phyloP scores from a whole-genome alignment of 2,113 vertebrate genomes.

The Origma solitaria region DNA sequence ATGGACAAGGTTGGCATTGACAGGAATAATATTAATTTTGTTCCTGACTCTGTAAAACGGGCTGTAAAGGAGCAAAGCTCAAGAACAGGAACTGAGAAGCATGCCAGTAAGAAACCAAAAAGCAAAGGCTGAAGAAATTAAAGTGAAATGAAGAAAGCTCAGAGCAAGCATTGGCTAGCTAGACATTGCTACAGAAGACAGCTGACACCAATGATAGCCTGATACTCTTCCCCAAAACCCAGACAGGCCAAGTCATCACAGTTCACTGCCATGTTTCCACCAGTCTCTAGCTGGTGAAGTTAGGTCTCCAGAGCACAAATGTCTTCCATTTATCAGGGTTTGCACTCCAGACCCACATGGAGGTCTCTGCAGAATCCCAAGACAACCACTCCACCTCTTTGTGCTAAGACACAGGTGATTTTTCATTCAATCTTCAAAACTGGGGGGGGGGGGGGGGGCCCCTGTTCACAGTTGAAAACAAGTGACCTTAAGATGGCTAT shows the following conservation, averaged over 20 bases:
- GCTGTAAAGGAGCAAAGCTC: background rate
- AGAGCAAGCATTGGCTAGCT: background rate
- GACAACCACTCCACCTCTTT: background rate
- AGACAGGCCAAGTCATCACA: background rate
- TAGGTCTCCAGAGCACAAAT: background rate
- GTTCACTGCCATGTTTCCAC: background rate
- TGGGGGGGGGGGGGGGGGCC: accelerated
- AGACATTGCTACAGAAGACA: background rate
- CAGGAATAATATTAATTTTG: background rate
- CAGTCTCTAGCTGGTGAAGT: background rate
- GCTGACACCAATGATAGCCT: background rate
- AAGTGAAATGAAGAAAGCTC: background rate
- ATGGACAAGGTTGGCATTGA: background rate
- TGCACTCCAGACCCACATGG: background rate
- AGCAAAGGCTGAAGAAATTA: background rate
- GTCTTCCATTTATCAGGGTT: background rate
- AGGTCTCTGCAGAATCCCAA: background rate
- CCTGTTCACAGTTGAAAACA: background rate
- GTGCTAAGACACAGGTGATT: background rate
- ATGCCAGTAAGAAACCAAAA: background rate
- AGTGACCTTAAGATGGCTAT: background rate
- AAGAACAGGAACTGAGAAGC: background rate
- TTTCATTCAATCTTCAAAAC: background rate
- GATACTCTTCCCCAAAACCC: background rate
- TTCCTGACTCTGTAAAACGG: background rate